phyloP scores from a whole-genome alignment of 2,888 invertebrate genomes.

The Xylota segnis region DNA sequence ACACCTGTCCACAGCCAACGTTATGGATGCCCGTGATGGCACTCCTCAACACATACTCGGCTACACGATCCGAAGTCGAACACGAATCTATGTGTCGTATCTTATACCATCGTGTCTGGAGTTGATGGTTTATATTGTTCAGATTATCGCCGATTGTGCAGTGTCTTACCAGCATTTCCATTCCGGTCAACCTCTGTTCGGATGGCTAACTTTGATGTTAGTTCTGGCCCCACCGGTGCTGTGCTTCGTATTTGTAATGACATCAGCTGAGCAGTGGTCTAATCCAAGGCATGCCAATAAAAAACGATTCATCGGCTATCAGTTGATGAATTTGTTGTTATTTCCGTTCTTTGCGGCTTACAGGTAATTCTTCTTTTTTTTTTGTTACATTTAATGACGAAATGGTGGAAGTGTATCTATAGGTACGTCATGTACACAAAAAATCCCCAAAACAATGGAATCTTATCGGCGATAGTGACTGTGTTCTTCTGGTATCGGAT shows the following conservation, averaged over 20 bases:
- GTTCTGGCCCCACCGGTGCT: conserved; percentile 86
- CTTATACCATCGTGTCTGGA: conserved; percentile 87
- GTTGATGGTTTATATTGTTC: conserved; percentile 87
- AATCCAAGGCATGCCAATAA: conserved; percentile 82
- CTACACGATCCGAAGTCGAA: conserved; percentile 82
- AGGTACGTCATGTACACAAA: not conserved
- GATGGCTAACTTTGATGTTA: conserved; percentile 84
- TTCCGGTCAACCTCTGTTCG: conserved; percentile 86
- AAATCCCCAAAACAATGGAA: not conserved
- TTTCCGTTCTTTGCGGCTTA: conserved; percentile 87
- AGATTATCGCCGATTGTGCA: conserved; percentile 89
- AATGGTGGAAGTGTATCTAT: not conserved
- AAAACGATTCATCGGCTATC: conserved; percentile 77
- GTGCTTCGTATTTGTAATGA: conserved; percentile 86
- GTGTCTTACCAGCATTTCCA: conserved; percentile 88
- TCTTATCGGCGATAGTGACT: not conserved
- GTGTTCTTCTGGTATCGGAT: not conserved
- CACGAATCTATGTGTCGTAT: conserved; percentile 83
- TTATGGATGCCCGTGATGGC: conserved; percentile 80
- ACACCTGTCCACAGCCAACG: not conserved
- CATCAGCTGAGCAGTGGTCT: conserved; percentile 86
- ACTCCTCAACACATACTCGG: conserved; percentile 82
- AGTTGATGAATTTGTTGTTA: conserved; percentile 80
- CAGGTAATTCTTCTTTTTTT: conserved; percentile 80
- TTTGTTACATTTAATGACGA: conserved; percentile 21